Base-by-base conservation (phyloP, 2,113 vertebrate species). In the Carassius gibelio region DNA sequence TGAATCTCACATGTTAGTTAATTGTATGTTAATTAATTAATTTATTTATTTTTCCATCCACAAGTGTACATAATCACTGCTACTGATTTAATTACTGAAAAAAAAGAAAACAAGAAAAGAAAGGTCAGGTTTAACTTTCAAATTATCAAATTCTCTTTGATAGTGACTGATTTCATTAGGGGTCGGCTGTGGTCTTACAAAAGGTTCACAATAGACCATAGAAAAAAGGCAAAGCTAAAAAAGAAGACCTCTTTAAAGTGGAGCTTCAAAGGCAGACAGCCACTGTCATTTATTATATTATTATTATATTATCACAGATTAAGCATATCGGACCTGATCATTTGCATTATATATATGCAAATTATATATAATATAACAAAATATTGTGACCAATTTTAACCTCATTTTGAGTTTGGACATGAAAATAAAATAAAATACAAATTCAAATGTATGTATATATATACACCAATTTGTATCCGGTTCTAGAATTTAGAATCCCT, bases 201-300 rank as follows among this genome's bases (percentile, higher is more conserved):
- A 84, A 84, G 81, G 74, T 86, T 86, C 50, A 74, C 30, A 81
- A 8, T 30, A 26, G 36, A 9, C 15, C 13, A 77, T 59, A 66
- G 45, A 72, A 57, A 72, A 87, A 75, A 34, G n/a, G 50, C 84
- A 81, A 30, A 71, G 69, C 59, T 68, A 36, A 71, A 84, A 82
- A 84, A 52, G 84, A 86, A 61, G 61, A 4, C 9, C 36, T 86
- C 88, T 87, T 89, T 87, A 89, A 88, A 89, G 88, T 57, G 3
- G 34, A 78, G 23, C 84, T 88, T 89, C 88, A 88, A 88, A 89
- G 85, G 69, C 75, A 59, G 26, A 19, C 64, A 64, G 74, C 62
- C 42, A 34, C 86, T 78, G 86, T 84, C 77, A 89, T 89, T 87
- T 88, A 86, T 38, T 79, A 83, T 80, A 81, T 87, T 88, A 85